phyloP scores from a whole-genome alignment of 2,113 vertebrate species.

The Panurus biarmicus region DNA sequence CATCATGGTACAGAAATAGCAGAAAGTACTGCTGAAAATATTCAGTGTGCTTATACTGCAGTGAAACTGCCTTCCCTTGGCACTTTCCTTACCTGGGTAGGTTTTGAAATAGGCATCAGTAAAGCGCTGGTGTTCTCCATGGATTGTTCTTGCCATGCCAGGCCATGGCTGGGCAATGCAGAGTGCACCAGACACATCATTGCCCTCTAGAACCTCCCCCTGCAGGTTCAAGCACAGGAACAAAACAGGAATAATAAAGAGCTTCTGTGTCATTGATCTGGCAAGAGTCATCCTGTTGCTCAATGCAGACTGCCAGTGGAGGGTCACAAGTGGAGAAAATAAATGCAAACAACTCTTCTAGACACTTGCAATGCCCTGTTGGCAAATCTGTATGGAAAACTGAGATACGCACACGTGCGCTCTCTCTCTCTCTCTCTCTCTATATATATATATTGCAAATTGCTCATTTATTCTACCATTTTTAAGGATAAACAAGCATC shows the following conservation, averaged over 20 bases:
- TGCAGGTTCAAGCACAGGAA: conserved; percentile 49
- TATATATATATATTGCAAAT: no score
- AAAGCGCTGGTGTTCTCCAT: conserved; percentile 83
- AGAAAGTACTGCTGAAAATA: neutral
- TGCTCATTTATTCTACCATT: neutral
- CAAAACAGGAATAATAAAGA: neutral
- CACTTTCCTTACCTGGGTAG: conserved; percentile 79
- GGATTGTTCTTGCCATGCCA: conserved; percentile 86
- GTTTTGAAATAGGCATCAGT: conserved; percentile 81
- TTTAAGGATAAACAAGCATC: neutral
- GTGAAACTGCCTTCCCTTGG: neutral
- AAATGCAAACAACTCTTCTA: neutral
- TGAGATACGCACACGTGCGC: no score
- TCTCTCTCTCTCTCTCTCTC: no score
- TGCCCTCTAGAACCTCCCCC: conserved; percentile 75
- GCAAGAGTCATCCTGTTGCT: neutral
- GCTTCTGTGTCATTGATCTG: neutral
- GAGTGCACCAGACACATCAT: conserved; percentile 78
- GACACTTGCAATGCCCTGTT: neutral
- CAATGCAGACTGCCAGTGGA: neutral
- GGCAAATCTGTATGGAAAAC: no score
- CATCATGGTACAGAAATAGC: neutral
- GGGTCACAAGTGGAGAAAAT: neutral
- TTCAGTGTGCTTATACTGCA: neutral
- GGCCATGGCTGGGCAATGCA: conserved; percentile 86